Base-by-base conservation (phyloP, 2,888 invertebrate species). In the Polymixis flavicincta region DNA sequence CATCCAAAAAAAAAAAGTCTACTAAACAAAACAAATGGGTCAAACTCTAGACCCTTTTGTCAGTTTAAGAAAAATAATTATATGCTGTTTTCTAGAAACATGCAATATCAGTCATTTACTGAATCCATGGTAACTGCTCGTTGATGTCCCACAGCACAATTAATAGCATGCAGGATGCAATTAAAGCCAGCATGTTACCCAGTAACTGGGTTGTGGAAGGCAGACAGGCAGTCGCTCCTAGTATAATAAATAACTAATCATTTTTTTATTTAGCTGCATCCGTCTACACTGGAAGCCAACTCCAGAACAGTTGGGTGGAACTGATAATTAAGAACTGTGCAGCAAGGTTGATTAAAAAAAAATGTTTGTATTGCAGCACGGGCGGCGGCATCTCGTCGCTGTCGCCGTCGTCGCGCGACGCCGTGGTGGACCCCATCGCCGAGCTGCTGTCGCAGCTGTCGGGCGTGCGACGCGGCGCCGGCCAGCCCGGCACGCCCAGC, bases 341-440 rank as follows among this genome's bases (percentile, higher is more conserved):
- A 32, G 37, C 37, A n/a, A 14, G n/a, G 14, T 42, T 19, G 32
- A 32, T 59, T 32, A 0, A 11, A 32, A 59, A 32, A 32, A n/a
- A 80, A 71, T 66, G 55, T 17, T 45, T 52, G 79, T 92, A 13
- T 83, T 95, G 91, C 96, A 98, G 98, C 97, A 98, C 98, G 88
- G 98, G 98, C 88, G 98, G 98, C 90, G 98, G 98, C 81, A 97
- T 99, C 90, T 98, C 98, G 90, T 98, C 98, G 87, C 96, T 98
- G 91, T 98, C 98, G 89, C 99, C 99, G 87, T 98, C 98, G 90
- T 98, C 98, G 91, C 97, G 99, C 89, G 99, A 99, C 94, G 98
- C 98, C 84, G 99, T 99, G 85, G 99, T 99, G 84, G 99, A 99
- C 97, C 99, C 99, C 79, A 99, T 99, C 91, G 99, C 99, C 84